Evolutionary conservation across 2,888 invertebrate species (phyloP), one percentile per base, ranked within the genome.

Genomic region (Chromoteleia sp.): DNA sequence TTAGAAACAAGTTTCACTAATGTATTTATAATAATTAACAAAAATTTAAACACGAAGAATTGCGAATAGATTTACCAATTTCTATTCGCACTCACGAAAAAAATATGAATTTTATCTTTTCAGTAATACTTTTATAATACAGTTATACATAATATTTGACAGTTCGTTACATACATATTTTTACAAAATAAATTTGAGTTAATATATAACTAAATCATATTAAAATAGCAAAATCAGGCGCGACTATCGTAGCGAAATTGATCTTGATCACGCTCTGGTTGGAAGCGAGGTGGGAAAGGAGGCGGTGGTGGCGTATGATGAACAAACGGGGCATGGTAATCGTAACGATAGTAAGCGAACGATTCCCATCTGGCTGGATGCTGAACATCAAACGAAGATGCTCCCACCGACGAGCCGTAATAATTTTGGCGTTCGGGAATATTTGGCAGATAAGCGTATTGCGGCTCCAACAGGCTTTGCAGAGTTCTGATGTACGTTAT

Each of bases 401-500:
- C 52, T 0, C 85, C 56, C 54, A 73, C 56, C 33, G 67, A 78
- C 50, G 80, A 56, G 10, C 83, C 77, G 50, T 89, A 88, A 70
- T 88, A 88, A 79, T 77, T 83, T 54, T 85, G 41, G 59, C 87
- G 84, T 10, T 88, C 88, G 17, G 88, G 82, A 43, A 87, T 80
- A 25, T 81, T 84, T 2, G 88, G 85, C 50, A 84, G 81, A 61
- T 88, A 88, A 25, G 84, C 83, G 77, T 88, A 88, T 41, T 88
- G 89, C 0, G 89, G 91, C 70, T 92, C 93, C 68, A 95, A 88
- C 86, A 94, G 92, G 81, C 93, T 93, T 89, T 96, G 95, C 84
- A 96, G 92, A 87, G 96, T 95, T 29, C 95, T 93, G 84, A 96
- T 96, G 90, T 96, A 96, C 84, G 95, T 95, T 77, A 96, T 96